phyloP scores from a whole-genome alignment of 2,888 invertebrate species.

The Melieria crassipennis region DNA sequence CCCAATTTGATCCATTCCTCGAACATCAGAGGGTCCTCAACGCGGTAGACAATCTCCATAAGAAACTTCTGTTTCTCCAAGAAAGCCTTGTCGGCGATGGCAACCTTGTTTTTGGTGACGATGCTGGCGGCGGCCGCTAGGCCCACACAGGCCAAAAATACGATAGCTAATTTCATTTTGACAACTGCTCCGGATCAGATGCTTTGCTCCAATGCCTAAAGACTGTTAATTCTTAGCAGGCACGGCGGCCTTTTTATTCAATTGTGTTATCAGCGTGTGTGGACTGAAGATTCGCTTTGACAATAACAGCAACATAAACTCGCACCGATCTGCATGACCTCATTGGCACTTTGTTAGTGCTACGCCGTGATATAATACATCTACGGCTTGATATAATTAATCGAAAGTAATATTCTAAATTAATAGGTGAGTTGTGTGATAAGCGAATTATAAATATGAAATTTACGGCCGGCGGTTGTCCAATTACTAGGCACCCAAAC shows the following conservation, averaged over 20 bases:
- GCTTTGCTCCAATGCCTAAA: conserved; percentile 41
- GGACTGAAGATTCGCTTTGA: background rate
- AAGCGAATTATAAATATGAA: too few relatives aligned
- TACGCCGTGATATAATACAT: too few relatives aligned
- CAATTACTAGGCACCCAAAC: too few relatives aligned
- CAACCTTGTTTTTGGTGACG: conserved; percentile 43
- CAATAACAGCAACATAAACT: background rate
- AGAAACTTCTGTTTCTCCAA: conserved; percentile 55
- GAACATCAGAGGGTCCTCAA: conserved; percentile 51
- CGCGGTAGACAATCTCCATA: conserved; percentile 51
- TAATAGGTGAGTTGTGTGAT: too few relatives aligned
- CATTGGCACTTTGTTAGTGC: background rate
- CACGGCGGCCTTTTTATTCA: background rate
- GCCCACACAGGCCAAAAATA: conserved; percentile 45
- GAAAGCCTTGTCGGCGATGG: conserved; percentile 51
- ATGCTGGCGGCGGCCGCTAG: conserved; percentile 40
- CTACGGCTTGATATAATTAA: too few relatives aligned
- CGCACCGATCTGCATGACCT: background rate
- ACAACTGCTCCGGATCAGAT: conserved; percentile 43
- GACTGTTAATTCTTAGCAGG: conserved; percentile 58
- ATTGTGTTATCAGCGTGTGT: background rate
- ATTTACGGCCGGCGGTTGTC: too few relatives aligned
- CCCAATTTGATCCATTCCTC: conserved; percentile 60
- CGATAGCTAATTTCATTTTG: conserved; percentile 47
- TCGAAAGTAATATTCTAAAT: too few relatives aligned